Percentiles rank a stretch among this genome's conserved stretches.
Evolutionary conservation across 2,113 vertebrate species (phyloP).

Genomic region (Microcebus lehilahytsara): DNA sequence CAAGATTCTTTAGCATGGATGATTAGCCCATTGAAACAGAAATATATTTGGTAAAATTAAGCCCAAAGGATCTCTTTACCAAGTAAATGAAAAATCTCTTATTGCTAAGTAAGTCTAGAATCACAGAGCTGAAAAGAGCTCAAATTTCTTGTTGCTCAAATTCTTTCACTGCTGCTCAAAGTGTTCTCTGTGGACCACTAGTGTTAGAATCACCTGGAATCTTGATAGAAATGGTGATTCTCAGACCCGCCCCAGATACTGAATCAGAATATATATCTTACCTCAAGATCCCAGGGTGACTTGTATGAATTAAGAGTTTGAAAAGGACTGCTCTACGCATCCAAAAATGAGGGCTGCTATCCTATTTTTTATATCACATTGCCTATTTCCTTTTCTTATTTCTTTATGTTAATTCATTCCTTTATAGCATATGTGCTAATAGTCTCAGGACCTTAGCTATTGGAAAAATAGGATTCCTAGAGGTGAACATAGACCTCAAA

Average conservation of each 20-base stretch:
- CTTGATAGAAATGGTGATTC: not conserved
- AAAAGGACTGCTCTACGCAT: not conserved
- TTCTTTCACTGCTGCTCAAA: not conserved
- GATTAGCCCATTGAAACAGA: not conserved
- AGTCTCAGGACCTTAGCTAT: not conserved
- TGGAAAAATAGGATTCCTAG: not conserved
- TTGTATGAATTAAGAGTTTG: not conserved
- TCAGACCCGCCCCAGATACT: not conserved
- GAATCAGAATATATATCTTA: not conserved
- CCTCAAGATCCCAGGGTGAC: not conserved
- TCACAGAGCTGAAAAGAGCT: not conserved
- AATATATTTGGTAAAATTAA: not conserved
- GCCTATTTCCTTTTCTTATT: not conserved
- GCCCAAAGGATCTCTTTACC: not conserved
- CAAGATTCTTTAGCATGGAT: not conserved
- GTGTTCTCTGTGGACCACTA: not conserved
- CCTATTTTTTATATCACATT: not conserved
- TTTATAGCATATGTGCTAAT: not conserved
- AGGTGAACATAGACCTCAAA: not conserved
- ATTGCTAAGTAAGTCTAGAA: not conserved
- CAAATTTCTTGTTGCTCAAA: not conserved
- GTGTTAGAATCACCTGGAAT: too few relatives aligned
- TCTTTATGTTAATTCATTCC: not conserved
- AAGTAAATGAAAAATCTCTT: not conserved
- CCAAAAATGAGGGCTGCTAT: not conserved